Base-by-base conservation (phyloP, 2,113 vertebrate genomes). In the Corydoras sp. region DNA sequence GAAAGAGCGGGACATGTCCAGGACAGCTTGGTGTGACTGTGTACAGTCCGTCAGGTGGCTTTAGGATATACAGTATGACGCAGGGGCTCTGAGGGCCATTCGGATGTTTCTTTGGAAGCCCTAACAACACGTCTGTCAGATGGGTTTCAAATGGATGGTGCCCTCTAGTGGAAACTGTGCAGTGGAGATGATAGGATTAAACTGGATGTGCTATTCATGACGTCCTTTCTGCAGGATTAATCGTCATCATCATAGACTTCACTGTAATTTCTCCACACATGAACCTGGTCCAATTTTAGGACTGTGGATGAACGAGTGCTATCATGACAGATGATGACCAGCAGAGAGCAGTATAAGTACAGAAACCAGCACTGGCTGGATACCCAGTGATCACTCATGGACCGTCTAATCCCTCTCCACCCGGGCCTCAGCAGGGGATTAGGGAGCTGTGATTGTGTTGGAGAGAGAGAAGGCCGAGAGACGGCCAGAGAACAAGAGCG, bases 121-220 rank as follows among this genome's bases (percentile, higher is more conserved):
- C 2, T 8, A 0, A 43, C 35, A 43, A 43, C 35, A 43, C 7
- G 35, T 9, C 11, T 58, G 29, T 58, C 48, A 8, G 3, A 48
- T 53, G n/a, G 13, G 31, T 51, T 66, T 71, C 55, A 80, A 71
- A 78, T 64, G 79, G 49, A 64, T 72, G 68, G 65, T 78, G 83
- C 72, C 83, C 79, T 81, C 83, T 85, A 69, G 74, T 83, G 83
- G 76, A 62, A 70, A 53, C 51, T 10, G 11, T 51, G 7, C 49
- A 51, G 11, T 11, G 7, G 49, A 51, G 49, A 51, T 51, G 11
- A 9, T 5, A 50, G 9, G 49, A 50, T 50, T n/a, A n/a, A 35
- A 35, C 4, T 43, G 35, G 35, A 43, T 43, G 35, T 43, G 4
- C 35, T 43, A 43, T 43, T 43, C 35, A 43, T 43, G 35, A 5